Conservation (phyloP, 2,113 vertebrate genomes). For the Sceloporus undulatus region DNA sequence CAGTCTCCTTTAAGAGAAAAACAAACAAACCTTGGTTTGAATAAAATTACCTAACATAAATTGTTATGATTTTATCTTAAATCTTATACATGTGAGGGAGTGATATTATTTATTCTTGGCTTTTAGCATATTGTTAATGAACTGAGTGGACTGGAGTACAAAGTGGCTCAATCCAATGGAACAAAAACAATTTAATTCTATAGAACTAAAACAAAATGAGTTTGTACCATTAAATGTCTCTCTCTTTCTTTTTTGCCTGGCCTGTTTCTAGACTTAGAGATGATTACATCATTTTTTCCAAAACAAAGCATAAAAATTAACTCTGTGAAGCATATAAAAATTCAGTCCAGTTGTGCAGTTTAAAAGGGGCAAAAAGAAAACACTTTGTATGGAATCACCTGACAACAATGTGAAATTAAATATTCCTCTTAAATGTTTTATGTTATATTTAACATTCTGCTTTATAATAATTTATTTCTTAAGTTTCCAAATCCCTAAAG, state of each 20-base stretch:
- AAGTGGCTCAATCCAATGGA: not conserved
- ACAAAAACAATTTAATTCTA: not conserved
- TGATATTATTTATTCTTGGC: not conserved
- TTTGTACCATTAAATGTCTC: not conserved
- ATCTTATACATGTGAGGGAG: not conserved
- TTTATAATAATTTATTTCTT: slow-evolving; percentile 24
- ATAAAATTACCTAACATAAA: slow-evolving; percentile 41
- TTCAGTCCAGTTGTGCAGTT: not conserved
- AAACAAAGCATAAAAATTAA: not conserved
- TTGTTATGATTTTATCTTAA: not conserved
- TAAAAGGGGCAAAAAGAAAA: slow-evolving; percentile 40
- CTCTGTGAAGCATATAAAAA: not conserved
- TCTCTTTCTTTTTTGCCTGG: not conserved
- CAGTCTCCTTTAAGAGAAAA: not conserved
- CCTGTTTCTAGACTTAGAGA: not conserved
- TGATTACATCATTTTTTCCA: not conserved
- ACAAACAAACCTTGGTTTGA: slow-evolving; percentile 25
- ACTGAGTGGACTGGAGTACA: not conserved
- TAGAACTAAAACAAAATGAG: not conserved
- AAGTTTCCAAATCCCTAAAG: not conserved
- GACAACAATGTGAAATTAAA: not conserved
- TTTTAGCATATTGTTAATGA: not conserved
- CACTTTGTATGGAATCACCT: slow-evolving; percentile 14
- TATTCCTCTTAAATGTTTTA: rapidly evolving
- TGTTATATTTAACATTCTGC: slow-evolving; percentile 39